Evolutionary conservation across 2,797 vertebrate species (phyloP).

Genomic region (Etheostoma perlongum): DNA sequence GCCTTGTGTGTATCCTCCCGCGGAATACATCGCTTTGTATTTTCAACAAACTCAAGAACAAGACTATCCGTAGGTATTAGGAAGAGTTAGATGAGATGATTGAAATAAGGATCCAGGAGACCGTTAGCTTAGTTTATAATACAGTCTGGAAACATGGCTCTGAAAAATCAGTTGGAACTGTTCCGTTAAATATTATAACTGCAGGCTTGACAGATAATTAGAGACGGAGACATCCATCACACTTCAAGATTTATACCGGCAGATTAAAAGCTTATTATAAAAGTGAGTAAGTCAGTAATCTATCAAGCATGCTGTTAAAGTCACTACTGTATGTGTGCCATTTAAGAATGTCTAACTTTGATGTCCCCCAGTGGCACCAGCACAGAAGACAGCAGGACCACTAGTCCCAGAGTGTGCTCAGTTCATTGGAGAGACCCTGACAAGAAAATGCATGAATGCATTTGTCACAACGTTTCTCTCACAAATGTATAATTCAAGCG

Average conservation of each 20-base stretch:
- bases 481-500: neutral
- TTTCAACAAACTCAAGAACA: neutral
- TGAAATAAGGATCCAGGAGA: neutral
- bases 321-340: neutral
- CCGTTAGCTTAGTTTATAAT: neutral
- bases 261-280: neutral
- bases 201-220: neutral
- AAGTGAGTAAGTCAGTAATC: neutral
- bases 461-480: neutral
- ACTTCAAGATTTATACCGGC: neutral
- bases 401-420: neutral
- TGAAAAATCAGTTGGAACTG: neutral
- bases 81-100: neutral
- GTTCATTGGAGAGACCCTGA: neutral
- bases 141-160: neutral
- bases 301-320: neutral
- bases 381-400: neutral
- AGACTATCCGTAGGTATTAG: neutral
- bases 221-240: neutral
- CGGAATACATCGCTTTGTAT: neutral
- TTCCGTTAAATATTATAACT: neutral
- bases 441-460: neutral
- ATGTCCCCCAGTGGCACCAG: neutral
- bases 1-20: neutral
- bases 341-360: neutral